Evolutionary conservation across 2,797 vertebrate genomes (phyloP).

Genomic region (Bradypodion ventrale): DNA sequence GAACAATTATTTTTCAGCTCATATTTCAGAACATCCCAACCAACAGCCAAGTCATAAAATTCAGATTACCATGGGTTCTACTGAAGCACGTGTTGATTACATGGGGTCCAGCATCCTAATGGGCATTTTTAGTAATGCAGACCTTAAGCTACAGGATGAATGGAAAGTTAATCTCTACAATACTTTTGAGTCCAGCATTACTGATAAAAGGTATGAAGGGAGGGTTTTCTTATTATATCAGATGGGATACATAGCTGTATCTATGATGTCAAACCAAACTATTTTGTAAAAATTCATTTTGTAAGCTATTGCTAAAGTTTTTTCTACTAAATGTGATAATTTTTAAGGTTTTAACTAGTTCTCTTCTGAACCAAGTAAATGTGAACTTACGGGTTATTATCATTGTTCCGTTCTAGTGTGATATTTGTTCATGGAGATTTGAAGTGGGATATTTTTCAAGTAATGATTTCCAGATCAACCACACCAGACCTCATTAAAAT

Average conservation of each 20-base stretch:
- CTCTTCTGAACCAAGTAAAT: not conserved
- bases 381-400: slow-evolving; percentile 19
- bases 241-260: not conserved
- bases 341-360: not conserved
- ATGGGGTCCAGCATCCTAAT: slow-evolving; percentile 99
- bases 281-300: not conserved
- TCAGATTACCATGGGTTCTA: slow-evolving; percentile 98
- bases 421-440: slow-evolving; percentile 97
- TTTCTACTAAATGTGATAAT: not conserved
- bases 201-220: slow-evolving; percentile 90
- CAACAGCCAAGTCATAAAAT: slow-evolving; percentile 98
- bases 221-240: not conserved
- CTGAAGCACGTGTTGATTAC: slow-evolving; percentile 96
- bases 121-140: slow-evolving; percentile 98
- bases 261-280: not conserved
- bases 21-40: slow-evolving; percentile 98
- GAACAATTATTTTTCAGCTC: slow-evolving; percentile 78
- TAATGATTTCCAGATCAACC: slow-evolving; percentile 98
- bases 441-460: slow-evolving; percentile 99
- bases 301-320: not conserved
- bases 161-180: slow-evolving; percentile 96
- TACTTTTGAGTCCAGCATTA: slow-evolving; percentile 85
- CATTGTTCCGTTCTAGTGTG: slow-evolving; percentile 80
- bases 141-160: slow-evolving; percentile 95
- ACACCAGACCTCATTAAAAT: slow-evolving; percentile 99